Evolutionary conservation across 1,140 invertebrate species (phyloP), one percentile per base, ranked within the genome.

Genomic region (Zaprionus nigranus): DNA sequence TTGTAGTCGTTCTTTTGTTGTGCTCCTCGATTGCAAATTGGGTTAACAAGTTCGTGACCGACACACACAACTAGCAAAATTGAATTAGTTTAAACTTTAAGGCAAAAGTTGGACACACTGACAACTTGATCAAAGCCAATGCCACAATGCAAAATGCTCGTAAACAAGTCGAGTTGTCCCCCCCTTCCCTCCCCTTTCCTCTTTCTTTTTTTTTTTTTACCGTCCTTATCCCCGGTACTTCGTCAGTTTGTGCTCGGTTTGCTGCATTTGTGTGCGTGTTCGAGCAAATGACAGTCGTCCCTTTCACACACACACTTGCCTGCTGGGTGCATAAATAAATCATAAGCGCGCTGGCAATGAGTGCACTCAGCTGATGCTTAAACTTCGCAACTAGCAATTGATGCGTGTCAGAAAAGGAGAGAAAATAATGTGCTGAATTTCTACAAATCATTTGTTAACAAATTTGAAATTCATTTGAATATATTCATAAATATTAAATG

Each of bases 281-380:
- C 20, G 11, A 51, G 26, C 58, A 38, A 59, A 54, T 56, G 40
- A 46, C 40, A 46, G n/a, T 17, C 40, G 6, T 46, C 40, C n/a
- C 7, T 7, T n/a, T 46, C 40, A 0, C 24, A 22, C 1, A 2
- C 38, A 61, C 34, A 38, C 71, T 56, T 43, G 38, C 20, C 62
- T 26, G 56, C 36, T 56, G 49, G 28, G 46, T 46, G 66, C 84
- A 75, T 87, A 78, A 87, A 87, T 87, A 88, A 87, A 87, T 88
- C 84, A 88, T 87, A 84, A 83, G 69, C 82, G 72, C 82, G 77
- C 56, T 67, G 62, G 73, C 77, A 87, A 83, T 75, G 69, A 87
- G 66, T 68, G 81, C 62, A 34, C 43, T 61, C 24, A 17, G 40
- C 40, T 43, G n/a, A 6, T 43, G 40, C 2, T 43, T 6, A 40